Conservation (phyloP, 2,888 invertebrate genomes). For the Cantharis nigra region DNA sequence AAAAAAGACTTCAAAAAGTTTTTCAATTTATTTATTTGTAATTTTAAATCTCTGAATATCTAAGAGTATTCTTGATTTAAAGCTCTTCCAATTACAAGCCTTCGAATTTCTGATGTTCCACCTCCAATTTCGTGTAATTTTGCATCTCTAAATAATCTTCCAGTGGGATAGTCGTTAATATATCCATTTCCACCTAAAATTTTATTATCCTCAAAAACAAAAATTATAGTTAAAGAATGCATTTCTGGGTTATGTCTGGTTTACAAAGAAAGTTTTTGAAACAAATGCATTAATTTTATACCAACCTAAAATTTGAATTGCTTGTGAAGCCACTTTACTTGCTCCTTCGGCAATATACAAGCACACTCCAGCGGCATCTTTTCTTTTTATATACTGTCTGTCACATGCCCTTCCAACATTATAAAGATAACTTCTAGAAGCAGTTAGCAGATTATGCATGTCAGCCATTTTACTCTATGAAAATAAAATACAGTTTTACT, state of each 20-base stretch:
- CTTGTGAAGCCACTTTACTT: constrained; percentile 86
- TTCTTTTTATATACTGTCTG: constrained; percentile 72
- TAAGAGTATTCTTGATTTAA: constrained; percentile 79
- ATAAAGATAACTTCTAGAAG: constrained; percentile 90
- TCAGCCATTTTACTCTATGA: constrained; percentile 87
- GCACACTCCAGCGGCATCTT: constrained; percentile 96
- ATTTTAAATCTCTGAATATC: background rate
- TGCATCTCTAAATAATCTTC: constrained; percentile 90
- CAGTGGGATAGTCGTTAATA: constrained; percentile 97
- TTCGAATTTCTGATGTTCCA: constrained; percentile 94
- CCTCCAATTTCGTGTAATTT: constrained; percentile 99
- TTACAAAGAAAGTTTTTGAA: too few species aligned
- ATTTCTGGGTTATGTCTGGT: background rate
- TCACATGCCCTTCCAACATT: constrained; percentile 85
- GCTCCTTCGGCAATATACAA: constrained; percentile 89
- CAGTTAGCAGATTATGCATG: constrained; percentile 87
- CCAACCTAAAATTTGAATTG: constrained; percentile 92
- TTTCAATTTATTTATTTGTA: background rate
- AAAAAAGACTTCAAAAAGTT: too few species aligned
- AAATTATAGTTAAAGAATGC: too few species aligned
- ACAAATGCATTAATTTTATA: background rate
- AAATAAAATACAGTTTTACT: background rate
- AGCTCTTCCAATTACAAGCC: constrained; percentile 88
- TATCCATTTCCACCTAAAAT: constrained; percentile 93
- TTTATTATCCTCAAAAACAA: too few species aligned